Conservation (phyloP, 2,888 invertebrate species). For the Tachina grossa region DNA sequence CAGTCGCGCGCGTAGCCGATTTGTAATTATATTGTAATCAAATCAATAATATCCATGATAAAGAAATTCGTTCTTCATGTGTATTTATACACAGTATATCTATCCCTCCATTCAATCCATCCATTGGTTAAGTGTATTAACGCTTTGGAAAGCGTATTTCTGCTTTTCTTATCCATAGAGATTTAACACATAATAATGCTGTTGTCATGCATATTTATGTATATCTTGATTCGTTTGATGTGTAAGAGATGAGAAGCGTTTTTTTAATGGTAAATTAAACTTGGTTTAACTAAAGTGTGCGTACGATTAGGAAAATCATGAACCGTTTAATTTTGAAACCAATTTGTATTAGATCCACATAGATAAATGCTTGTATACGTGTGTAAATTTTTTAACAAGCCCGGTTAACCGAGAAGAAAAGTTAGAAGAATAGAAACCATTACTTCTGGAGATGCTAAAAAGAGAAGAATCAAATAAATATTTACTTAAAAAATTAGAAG, state of each 20-base stretch:
- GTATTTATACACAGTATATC: background rate
- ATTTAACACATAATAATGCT: slow-evolving; percentile 11
- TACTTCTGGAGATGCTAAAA: too few species aligned
- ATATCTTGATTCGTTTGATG: background rate
- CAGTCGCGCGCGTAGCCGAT: slow-evolving; percentile 79
- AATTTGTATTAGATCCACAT: background rate
- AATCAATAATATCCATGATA: slow-evolving; percentile 62
- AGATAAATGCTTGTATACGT: background rate
- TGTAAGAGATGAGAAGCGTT: background rate
- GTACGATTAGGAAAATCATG: background rate
- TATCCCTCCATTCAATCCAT: slow-evolving; percentile 24
- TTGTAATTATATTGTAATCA: slow-evolving; percentile 81
- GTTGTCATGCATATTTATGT: background rate
- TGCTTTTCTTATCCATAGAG: background rate
- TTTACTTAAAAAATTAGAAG: too few species aligned
- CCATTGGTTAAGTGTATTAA: slow-evolving; percentile 43
- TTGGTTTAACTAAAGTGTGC: too few species aligned
- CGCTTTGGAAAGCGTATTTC: slow-evolving; percentile 21
- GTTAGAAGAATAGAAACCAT: too few species aligned
- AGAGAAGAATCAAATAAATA: too few species aligned
- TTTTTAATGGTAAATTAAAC: background rate
- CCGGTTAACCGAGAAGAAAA: too few species aligned
- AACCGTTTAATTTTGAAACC: background rate
- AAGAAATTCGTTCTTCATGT: slow-evolving; percentile 35
- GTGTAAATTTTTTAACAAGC: too few species aligned